Percentiles rank a stretch among this genome's conserved stretches.
Conservation (phyloP, 2,888 invertebrate species). For the Lasioglossum lativentre region DNA sequence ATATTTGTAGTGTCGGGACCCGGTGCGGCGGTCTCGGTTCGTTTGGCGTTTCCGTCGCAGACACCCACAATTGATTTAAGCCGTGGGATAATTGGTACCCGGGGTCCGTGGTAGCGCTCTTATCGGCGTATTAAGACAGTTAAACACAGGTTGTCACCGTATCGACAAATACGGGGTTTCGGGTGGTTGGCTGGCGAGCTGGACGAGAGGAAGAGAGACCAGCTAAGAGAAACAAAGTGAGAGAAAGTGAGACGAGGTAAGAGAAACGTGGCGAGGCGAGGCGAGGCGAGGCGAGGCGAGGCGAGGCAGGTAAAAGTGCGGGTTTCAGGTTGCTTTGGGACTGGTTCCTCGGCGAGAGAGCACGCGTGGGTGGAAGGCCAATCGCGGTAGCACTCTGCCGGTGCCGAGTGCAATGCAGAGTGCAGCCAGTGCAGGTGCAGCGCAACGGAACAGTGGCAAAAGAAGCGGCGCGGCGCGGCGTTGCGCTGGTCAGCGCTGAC, state of each 20-base stretch:
- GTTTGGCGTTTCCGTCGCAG: slow-evolving; percentile 2
- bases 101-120: not conserved
- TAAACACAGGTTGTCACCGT: slow-evolving; percentile 55
- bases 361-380: slow-evolving; percentile 74
- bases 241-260: not conserved
- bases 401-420: slow-evolving; percentile 67
- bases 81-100: slow-evolving; percentile 35
- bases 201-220: not conserved
- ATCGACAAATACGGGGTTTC: slow-evolving; percentile 47
- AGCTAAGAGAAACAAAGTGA: not conserved
- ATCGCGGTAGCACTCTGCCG: slow-evolving; percentile 70
- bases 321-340: slow-evolving; percentile 56
- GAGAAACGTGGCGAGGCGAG: not conserved
- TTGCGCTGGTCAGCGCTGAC: slow-evolving; percentile 82
- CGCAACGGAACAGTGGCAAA: slow-evolving; percentile 73
- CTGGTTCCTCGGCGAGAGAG: slow-evolving; percentile 66
- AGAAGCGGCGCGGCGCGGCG: slow-evolving; percentile 74
- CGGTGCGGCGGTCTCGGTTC: not conserved
- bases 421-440: slow-evolving; percentile 78
- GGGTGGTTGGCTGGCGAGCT: slow-evolving; percentile 1
- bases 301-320: slow-evolving; percentile 38
- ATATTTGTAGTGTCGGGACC: not conserved
- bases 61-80: slow-evolving; percentile 43
- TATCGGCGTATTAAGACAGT: slow-evolving; percentile 41
- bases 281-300: not conserved